Conservation (phyloP, 2,888 invertebrate genomes). For the Thecophora atra region DNA sequence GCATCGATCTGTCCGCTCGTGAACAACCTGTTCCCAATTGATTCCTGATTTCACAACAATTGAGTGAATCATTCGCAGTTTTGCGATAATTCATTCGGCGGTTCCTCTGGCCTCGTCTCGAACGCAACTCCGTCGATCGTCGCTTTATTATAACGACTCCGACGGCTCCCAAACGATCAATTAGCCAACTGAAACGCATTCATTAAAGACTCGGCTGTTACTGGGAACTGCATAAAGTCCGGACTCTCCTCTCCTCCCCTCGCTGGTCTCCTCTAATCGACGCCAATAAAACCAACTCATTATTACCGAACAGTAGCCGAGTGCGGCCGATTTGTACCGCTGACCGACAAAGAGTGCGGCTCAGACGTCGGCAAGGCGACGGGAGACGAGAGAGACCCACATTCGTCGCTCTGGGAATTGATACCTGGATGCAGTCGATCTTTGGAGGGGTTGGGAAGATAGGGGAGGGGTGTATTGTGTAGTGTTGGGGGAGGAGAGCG, state of each 20-base stretch:
- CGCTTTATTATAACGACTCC: constrained; percentile 23
- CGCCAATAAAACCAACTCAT: constrained; percentile 51
- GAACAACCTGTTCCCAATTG: neutral
- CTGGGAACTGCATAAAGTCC: neutral
- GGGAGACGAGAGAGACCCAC: neutral
- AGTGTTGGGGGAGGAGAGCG: neutral
- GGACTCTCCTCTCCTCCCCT: neutral
- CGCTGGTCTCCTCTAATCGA: constrained; percentile 37
- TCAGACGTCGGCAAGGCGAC: constrained; percentile 10
- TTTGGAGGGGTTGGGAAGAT: too few relatives aligned
- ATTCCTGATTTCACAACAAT: constrained; percentile 7
- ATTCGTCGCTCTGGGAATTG: constrained; percentile 34
- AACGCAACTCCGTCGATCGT: too few relatives aligned
- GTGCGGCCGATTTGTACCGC: neutral
- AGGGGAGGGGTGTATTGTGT: neutral
- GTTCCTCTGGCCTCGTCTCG: neutral
- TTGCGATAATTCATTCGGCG: neutral
- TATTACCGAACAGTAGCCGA: constrained; percentile 39
- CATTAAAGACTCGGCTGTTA: constrained; percentile 20
- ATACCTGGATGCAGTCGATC: too few relatives aligned
- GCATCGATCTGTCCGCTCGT: neutral
- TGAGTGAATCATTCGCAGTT: constrained; percentile 28
- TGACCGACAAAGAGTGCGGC: neutral
- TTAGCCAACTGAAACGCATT: constrained; percentile 47
- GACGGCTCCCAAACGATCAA: constrained; percentile 44